A percentile compares a stretch with the other conserved stretches of the same genome.
phyloP scores from a whole-genome alignment of 2,888 invertebrate genomes.

The Agrotis puta region DNA sequence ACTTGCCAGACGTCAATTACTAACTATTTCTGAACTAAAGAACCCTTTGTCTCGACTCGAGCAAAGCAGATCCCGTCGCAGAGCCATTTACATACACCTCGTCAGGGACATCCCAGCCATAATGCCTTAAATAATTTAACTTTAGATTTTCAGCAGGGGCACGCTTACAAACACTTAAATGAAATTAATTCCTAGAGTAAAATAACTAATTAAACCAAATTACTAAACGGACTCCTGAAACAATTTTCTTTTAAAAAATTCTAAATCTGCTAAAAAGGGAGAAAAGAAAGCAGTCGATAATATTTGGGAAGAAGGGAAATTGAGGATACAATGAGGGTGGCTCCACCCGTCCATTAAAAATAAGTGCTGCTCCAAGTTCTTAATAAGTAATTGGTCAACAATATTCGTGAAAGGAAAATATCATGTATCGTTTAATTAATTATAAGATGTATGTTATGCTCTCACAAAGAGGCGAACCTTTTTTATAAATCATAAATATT shows the following conservation, averaged over 20 bases:
- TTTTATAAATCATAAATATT: background rate
- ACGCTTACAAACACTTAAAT: slow-evolving; percentile 38
- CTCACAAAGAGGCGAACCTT: background rate
- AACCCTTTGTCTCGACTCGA: slow-evolving; percentile 6
- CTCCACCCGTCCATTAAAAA: slow-evolving; percentile 52
- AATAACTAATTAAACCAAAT: slow-evolving; percentile 45
- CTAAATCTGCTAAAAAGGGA: background rate
- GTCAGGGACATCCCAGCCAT: slow-evolving; percentile 7
- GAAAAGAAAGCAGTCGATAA: slow-evolving; percentile 2
- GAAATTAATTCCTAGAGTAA: slow-evolving; percentile 45
- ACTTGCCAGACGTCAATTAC: background rate
- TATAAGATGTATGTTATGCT: background rate
- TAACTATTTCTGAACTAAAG: slow-evolving; percentile 2
- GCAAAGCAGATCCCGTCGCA: slow-evolving; percentile 9
- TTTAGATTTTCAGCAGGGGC: slow-evolving; percentile 31
- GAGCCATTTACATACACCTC: slow-evolving; percentile 21
- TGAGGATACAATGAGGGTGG: slow-evolving; percentile 19
- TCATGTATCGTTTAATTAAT: slow-evolving; percentile 18
- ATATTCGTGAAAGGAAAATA: slow-evolving; percentile 33
- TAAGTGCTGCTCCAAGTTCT: slow-evolving; percentile 44
- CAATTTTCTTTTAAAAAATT: slow-evolving; percentile 17
- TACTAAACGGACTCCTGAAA: slow-evolving; percentile 12
- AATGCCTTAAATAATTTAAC: slow-evolving; percentile 32
- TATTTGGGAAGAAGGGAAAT: slow-evolving; percentile 26
- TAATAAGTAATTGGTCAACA: slow-evolving; percentile 45